phyloP scores from a whole-genome alignment of 2,888 invertebrate genomes.

The Dinocampus coccinellae region DNA sequence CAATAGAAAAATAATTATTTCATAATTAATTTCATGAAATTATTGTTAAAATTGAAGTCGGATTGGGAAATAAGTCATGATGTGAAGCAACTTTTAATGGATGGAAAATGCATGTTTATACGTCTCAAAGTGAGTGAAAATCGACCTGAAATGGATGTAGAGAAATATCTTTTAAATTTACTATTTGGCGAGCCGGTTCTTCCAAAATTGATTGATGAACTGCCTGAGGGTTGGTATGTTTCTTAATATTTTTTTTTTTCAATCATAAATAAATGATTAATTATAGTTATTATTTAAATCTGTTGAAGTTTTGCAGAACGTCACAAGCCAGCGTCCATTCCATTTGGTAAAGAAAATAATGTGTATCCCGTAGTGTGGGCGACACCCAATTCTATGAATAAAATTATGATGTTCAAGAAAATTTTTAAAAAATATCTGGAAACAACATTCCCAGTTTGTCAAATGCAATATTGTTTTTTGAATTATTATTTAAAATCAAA shows the following conservation, averaged over 20 bases:
- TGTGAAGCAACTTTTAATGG: constrained; percentile 54
- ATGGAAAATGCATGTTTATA: constrained; percentile 62
- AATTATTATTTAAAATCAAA: not conserved
- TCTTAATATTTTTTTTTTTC: not conserved
- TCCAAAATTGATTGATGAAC: constrained; percentile 45
- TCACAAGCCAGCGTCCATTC: constrained; percentile 56
- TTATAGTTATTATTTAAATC: constrained; percentile 12
- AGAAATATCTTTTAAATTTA: constrained; percentile 55
- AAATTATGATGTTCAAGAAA: constrained; percentile 57
- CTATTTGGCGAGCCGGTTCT: constrained; percentile 57
- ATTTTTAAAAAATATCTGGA: constrained; percentile 62
- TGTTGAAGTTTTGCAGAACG: constrained; percentile 56
- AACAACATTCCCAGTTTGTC: constrained; percentile 57
- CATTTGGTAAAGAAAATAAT: constrained; percentile 51
- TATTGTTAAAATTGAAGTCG: constrained; percentile 45
- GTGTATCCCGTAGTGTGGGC: constrained; percentile 61
- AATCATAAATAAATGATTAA: not conserved
- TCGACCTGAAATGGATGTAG: constrained; percentile 56
- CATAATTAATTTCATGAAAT: not conserved
- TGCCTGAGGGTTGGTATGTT: constrained; percentile 58
- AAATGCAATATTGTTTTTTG: not conserved
- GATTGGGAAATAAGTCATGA: constrained; percentile 55
- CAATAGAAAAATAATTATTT: constrained; percentile 3
- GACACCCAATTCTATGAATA: constrained; percentile 60
- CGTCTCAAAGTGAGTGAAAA: constrained; percentile 55